Base-by-base conservation (phyloP, 2,888 invertebrate species). In the Liodrosophila aerea region DNA sequence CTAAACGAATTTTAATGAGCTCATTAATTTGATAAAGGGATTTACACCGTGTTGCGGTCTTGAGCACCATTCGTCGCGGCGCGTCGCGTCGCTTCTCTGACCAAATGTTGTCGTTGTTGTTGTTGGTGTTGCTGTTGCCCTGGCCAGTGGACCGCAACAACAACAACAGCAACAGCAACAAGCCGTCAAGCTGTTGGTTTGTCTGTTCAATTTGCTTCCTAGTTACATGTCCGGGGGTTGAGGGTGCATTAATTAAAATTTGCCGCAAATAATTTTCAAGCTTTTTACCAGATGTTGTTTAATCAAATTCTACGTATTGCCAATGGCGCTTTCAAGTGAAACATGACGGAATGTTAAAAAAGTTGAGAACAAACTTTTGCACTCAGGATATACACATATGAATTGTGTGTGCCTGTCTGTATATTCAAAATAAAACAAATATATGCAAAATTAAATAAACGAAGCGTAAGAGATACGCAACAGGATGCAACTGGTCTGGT, bases 1-100 rank as follows among this genome's bases (percentile, higher is more conserved):
- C 87, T 86, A 85, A 87, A 85, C 87, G 86, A 84, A 86, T 85
- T 86, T 87, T 86, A 86, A 86, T 85, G 87, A 86, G 86, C 86
- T 86, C 87, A 86, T 87, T 86, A 87, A 86, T 86, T 87, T 87
- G 82, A 86, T 83, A 86, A 86, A 86, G 75, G 81, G 85, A 85
- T 86, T 86, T 86, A 82, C 76, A 86, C 71, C 72, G 70, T 73
- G 86, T 83, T 83, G 85, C 73, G 83, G 81, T 80, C 63, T 65
- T 56, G 58, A 45, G 50, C 62, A 39, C 46, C 63, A 31, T 39
- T 29, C 58, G 63, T 66, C 63, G 66, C 45, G 67, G 41, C 41
- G 50, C 37, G 47, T 33, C 31, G 46, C 37, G 7, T 27, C 15
- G 27, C 41, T n/a, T 15, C 37, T 53, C 64, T 62, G 64, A 53